Evolutionary conservation across 2,888 invertebrate species (phyloP).

Genomic region (Rapana venosa): DNA sequence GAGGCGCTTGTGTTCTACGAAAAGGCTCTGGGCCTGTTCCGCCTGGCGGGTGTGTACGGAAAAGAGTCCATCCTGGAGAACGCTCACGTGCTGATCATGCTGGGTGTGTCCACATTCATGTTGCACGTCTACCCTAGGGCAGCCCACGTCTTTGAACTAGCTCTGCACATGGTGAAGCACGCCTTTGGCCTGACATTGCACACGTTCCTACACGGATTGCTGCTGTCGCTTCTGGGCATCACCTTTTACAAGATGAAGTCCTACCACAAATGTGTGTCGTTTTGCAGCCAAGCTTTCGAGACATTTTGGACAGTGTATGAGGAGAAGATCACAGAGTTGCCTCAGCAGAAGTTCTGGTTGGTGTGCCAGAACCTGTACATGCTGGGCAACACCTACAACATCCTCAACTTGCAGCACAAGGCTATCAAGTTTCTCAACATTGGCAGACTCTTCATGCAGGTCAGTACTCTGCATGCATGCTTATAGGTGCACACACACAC

Average conservation of each 20-base stretch:
- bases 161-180: constrained; percentile 74
- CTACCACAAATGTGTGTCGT: constrained; percentile 75
- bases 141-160: constrained; percentile 75
- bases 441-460: constrained; percentile 68
- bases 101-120: constrained; percentile 76
- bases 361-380: constrained; percentile 75
- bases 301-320: constrained; percentile 73
- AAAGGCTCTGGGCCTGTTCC: constrained; percentile 71
- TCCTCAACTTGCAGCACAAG: constrained; percentile 72
- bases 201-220: constrained; percentile 72
- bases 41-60: constrained; percentile 65
- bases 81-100: constrained; percentile 76
- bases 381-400: constrained; percentile 75
- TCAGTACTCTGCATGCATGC: neutral
- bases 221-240: constrained; percentile 73
- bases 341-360: constrained; percentile 74
- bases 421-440: constrained; percentile 74
- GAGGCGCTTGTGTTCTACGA: constrained; percentile 74
- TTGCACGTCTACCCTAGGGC: constrained; percentile 75
- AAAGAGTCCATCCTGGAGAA: constrained; percentile 70
- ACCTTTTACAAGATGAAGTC: constrained; percentile 75
- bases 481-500: neutral
- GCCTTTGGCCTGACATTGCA: constrained; percentile 62
- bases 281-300: constrained; percentile 75
- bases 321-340: constrained; percentile 69